Base-by-base conservation (phyloP, 64 coral and sea anemone species). In the Acropora yongei region DNA sequence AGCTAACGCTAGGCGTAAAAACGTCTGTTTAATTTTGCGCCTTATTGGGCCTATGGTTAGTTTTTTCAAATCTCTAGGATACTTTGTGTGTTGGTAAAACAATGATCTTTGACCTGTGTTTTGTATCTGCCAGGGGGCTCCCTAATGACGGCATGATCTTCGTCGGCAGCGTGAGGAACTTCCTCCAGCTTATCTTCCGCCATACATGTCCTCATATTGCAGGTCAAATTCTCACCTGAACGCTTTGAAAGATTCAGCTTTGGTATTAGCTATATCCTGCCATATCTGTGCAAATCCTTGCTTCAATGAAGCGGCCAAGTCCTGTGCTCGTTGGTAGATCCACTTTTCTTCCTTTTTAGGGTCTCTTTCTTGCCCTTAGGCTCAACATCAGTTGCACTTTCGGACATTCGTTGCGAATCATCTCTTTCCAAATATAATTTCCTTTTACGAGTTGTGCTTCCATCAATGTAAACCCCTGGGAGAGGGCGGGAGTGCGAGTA, bases 341-440 rank as follows among this genome's bases (percentile, higher is more conserved):
- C 75, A 49, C 46, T 76, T 16, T 20, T 47, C 12, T 75, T 75
- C 19, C 86, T 75, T 76, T 77, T 88, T 77, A 49, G 47, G 43
- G 17, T 58, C 12, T 88, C 86, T 88, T 77, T 75, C 47, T 49
- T 57, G 69, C 86, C 74, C 86, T 88, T 76, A 76, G 51, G 30
- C 44, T 88, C 74, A 76, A 43, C 44, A 42, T 88, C 76, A 75
- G 18, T 57, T 76, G 69, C 30, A 14, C 49, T 75, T 57, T 50
- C 69, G 71, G 45, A 76, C 86, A 88, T 88, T 55, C 2, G 71
- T 77, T n/a, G 86, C 86, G 86, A 88, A 88, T 88, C 77, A 88
- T 88, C 86, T 49, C 86, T 77, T 30, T 19, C 39, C 42, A 75
- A 43, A 4, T 4, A 5, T 7, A 76, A 9, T 77, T 50, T 44